Evolutionary conservation across 2,797 vertebrate genomes (phyloP), one percentile per base, ranked within the genome.

Genomic region (Neosilurus mollespiculum): DNA sequence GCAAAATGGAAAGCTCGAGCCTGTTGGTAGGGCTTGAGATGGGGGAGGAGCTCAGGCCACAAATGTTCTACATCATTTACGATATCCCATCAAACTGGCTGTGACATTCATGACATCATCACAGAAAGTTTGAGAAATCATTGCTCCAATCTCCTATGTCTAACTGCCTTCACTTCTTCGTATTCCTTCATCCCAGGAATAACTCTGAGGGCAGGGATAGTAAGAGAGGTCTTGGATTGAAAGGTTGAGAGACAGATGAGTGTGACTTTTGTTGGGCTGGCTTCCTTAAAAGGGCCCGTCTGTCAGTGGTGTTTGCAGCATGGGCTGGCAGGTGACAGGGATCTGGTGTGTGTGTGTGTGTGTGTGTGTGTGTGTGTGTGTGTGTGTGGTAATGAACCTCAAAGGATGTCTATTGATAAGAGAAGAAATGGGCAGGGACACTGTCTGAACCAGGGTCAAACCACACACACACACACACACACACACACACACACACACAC

Each of bases 221-320:
- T 34, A 4, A 72, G 58, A 71, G 77, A 88, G 61, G 10, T 1
- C 22, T n/a, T 66, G 12, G 71, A 53, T 67, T 22, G 20, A 65
- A 59, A 59, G 30, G 49, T 37, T n/a, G 81, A 78, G 64, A 75
- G 54, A 81, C 78, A 86, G 84, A 83, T 82, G 83, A 81, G 72
- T 76, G 16, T 53, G n/a, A 70, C 62, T 51, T 80, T 69, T 30
- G 10, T 58, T 85, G 65, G 24, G 16, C 34, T 84, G 80, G 65
- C 81, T 86, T 83, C 89, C 85, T 79, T 89, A 87, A 88, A 90
- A 86, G 87, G 89, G 11, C 72, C 81, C 80, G 79, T 34, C 78
- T 88, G 88, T 88, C 85, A 84, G 83, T 80, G 12, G 51, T 34
- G 79, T 82, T 78, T 67, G 87, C 81, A 83, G 82, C 83, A 65